Percentiles rank a stretch among this genome's conserved stretches.
Evolutionary conservation across 1,140 invertebrate genomes (phyloP).

Genomic region (Tribolium madens): DNA sequence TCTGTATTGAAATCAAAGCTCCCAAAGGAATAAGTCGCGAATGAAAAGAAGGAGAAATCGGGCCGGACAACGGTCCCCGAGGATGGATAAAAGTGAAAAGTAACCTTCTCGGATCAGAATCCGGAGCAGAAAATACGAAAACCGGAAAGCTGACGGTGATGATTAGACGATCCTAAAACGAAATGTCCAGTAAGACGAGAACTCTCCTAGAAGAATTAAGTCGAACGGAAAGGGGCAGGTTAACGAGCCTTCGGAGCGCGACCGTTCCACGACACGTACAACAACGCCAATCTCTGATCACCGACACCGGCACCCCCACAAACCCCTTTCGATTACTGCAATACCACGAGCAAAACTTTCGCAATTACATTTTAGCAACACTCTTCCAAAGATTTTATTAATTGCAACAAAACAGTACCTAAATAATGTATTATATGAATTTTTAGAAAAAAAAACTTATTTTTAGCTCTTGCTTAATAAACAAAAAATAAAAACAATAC

Average conservation of each 20-base stretch:
- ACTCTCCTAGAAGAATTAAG: conserved; percentile 43
- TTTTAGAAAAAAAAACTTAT: no score
- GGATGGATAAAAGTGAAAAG: conserved; percentile 63
- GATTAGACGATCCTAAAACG: conserved; percentile 50
- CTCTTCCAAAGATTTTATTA: no score
- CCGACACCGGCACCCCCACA: conserved; percentile 8
- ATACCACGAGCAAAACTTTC: neutral
- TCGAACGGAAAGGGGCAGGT: conserved; percentile 47
- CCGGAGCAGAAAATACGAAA: conserved; percentile 39
- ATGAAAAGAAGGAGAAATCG: conserved; percentile 58
- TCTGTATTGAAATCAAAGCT: conserved; percentile 61
- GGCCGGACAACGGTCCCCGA: conserved; percentile 60
- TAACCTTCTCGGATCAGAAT: conserved; percentile 55
- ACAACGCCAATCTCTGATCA: conserved; percentile 41
- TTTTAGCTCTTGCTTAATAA: no score
- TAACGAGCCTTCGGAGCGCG: conserved; percentile 35
- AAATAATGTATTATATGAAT: no score
- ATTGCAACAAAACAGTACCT: no score
- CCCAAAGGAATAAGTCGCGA: conserved; percentile 55
- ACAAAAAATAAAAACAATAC: no score
- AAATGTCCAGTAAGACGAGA: conserved; percentile 43
- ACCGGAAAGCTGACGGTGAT: conserved; percentile 48
- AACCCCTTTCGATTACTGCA: neutral
- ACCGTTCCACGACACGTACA: conserved; percentile 43
- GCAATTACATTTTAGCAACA: no score